Conservation (phyloP, 2,797 vertebrate species). For the Channallabes apus region DNA sequence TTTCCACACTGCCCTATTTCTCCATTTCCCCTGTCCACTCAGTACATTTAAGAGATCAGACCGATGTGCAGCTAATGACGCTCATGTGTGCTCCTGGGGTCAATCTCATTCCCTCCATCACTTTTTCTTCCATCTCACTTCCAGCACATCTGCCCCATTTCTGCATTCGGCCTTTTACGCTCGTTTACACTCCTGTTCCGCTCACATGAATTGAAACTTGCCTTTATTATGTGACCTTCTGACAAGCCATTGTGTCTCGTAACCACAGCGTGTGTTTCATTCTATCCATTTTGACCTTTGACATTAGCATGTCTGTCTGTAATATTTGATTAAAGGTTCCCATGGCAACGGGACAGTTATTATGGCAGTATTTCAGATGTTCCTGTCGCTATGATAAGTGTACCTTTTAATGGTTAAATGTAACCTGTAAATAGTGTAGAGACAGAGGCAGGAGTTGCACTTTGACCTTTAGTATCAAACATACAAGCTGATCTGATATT, state of each 20-base stretch:
- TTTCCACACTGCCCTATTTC: not conserved
- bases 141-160: not conserved
- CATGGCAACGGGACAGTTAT: not conserved
- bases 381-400: not conserved
- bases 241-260: not conserved
- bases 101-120: conserved; percentile 16
- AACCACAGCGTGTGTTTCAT: not conserved
- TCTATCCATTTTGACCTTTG: conserved; percentile 4
- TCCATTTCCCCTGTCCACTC: not conserved
- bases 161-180: not conserved
- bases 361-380: not conserved
- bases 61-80: not conserved
- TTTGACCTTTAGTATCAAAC: not conserved
- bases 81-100: not conserved
- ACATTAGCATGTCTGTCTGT: not conserved
- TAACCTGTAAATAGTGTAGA: not conserved
- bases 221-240: not conserved
- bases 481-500: not conserved
- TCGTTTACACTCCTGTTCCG: not conserved
- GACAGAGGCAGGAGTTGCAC: not conserved
- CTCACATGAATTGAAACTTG: not conserved
- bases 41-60: not conserved
- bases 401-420: not conserved
- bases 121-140: conserved; percentile 10
- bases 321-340: not conserved